Evolutionary conservation across 2,113 vertebrate genomes (phyloP).

Genomic region (Apus apus): DNA sequence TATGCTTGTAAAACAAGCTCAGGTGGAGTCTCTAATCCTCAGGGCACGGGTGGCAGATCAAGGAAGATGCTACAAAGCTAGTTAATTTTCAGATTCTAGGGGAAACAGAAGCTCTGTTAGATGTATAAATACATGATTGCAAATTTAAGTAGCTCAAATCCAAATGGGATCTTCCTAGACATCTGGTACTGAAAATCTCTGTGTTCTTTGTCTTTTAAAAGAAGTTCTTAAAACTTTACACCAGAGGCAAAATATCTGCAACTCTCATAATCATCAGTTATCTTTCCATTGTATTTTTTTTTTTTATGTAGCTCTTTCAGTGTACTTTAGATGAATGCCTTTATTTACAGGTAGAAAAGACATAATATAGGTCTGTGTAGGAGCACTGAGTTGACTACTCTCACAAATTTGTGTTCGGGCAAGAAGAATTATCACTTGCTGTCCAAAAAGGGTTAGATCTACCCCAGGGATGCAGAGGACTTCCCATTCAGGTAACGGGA

Average conservation of each 20-base stretch:
- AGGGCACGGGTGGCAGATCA: constrained; percentile 89
- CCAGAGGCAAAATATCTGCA: constrained; percentile 59
- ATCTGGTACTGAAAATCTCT: constrained; percentile 83
- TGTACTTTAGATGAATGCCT: neutral
- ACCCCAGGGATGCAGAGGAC: neutral
- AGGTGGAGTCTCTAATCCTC: constrained; percentile 89
- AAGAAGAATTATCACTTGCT: neutral
- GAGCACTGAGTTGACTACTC: neutral
- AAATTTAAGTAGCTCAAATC: constrained; percentile 87
- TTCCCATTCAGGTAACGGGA: neutral
- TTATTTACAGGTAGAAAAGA: neutral
- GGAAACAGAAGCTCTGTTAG: constrained; percentile 87
- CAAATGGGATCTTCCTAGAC: constrained; percentile 85
- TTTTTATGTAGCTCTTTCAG: neutral
- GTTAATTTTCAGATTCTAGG: constrained; percentile 89
- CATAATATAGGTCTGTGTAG: neutral
- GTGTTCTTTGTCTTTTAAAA: constrained; percentile 78
- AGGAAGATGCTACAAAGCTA: constrained; percentile 90
- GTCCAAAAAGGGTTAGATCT: neutral
- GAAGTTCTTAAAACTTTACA: constrained; percentile 78
- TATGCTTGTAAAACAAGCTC: constrained; percentile 90
- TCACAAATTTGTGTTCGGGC: neutral
- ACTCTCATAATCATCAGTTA: neutral
- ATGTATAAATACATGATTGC: constrained; percentile 89
- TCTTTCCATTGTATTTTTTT: neutral